These are phyloP conservation scores for Nematopogon swammerdamellus DNA, from an alignment of 2,888 invertebrate species.

Conservation along the genomic window DNA sequence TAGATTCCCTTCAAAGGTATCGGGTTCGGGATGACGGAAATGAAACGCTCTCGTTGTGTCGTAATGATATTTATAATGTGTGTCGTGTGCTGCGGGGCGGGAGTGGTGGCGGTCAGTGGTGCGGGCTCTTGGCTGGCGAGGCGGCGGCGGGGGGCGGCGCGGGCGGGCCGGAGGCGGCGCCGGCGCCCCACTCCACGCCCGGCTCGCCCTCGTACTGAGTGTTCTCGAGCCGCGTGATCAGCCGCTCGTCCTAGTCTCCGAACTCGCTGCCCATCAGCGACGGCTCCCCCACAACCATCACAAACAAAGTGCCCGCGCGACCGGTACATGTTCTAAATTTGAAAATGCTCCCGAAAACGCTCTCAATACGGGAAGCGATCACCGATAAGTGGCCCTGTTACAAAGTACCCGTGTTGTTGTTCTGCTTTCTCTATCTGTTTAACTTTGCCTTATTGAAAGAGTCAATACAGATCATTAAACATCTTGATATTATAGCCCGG, in stretches of 20 bases:
- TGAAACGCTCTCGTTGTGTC: not conserved
- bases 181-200: constrained; percentile 48
- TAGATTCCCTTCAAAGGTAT: too few relatives aligned
- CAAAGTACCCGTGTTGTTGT: too few relatives aligned
- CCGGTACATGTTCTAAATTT: too few relatives aligned
- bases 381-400: too few relatives aligned
- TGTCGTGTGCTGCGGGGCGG: not conserved
- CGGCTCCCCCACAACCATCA: constrained; percentile 99
- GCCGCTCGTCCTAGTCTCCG: constrained; percentile 97
- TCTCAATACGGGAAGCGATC: too few relatives aligned
- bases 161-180: constrained; percentile 53
- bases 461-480: too few relatives aligned
- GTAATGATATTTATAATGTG: not conserved
- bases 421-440: too few relatives aligned
- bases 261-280: constrained; percentile 99
- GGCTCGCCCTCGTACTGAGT: constrained; percentile 87
- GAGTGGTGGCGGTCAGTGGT: constrained; percentile 5
- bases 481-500: too few relatives aligned
- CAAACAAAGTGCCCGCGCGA: too few relatives aligned
- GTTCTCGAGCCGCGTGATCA: constrained; percentile 97
- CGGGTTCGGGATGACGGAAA: not conserved
- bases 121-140: constrained; percentile 20
- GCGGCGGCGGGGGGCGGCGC: constrained; percentile 51
- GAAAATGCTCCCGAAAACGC: too few relatives aligned
- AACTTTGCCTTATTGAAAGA: too few relatives aligned